These are phyloP conservation scores for Numida meleagris DNA, from an alignment of 2,113 vertebrate genomes.

Conservation along the genomic window DNA sequence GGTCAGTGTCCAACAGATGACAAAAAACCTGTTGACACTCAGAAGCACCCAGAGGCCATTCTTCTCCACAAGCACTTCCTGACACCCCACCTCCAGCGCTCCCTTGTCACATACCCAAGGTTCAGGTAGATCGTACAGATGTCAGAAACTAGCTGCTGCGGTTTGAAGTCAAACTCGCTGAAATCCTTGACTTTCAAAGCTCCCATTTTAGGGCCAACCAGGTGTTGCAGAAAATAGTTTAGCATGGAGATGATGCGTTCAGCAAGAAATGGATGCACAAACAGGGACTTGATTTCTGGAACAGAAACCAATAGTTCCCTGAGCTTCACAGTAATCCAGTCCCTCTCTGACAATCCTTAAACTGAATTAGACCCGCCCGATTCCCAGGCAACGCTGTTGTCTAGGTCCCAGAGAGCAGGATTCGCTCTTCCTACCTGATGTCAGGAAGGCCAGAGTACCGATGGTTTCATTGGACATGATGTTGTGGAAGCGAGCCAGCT, in stretches of 20 bases:
- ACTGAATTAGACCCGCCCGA: not conserved
- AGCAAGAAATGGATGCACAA: slow-evolving; percentile 94
- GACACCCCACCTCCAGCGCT: not conserved
- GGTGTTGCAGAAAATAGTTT: slow-evolving; percentile 97
- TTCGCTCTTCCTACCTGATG: slow-evolving; percentile 84
- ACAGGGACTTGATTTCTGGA: slow-evolving; percentile 93
- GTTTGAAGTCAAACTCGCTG: slow-evolving; percentile 99
- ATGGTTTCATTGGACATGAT: slow-evolving; percentile 99
- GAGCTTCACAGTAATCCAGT: not conserved
- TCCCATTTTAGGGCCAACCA: slow-evolving; percentile 98
- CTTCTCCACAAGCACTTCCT: not conserved
- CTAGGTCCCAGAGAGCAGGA: not conserved
- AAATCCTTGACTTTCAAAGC: slow-evolving; percentile 99
- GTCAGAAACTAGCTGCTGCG: slow-evolving; percentile 96
- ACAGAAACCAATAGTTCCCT: slow-evolving; percentile 5
- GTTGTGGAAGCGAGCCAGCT: slow-evolving; percentile 97
- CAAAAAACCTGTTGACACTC: not conserved
- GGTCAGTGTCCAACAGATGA: not conserved
- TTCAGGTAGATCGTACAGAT: slow-evolving; percentile 99
- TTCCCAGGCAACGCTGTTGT: not conserved
- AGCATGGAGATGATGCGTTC: slow-evolving; percentile 99
- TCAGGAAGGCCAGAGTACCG: slow-evolving; percentile 95
- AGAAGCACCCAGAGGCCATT: not conserved
- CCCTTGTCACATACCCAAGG: slow-evolving; percentile 83
- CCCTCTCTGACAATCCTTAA: not conserved